Evolutionary conservation across 2,797 vertebrate species (phyloP), one percentile per base, ranked within the genome.

Genomic region (Oryzias dopingdopingensis): DNA sequence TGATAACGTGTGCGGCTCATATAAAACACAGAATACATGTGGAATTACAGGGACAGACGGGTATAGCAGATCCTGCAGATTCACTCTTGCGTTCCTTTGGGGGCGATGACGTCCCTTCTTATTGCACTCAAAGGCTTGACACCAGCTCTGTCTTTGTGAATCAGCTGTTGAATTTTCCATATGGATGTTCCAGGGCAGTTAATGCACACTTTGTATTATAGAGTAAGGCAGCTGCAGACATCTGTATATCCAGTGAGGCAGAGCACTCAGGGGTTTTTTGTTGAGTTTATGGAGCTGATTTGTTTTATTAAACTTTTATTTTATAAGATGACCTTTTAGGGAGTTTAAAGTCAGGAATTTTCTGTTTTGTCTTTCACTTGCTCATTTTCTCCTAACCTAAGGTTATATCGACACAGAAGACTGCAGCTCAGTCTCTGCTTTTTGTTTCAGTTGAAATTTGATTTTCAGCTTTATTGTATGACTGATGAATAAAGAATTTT

Each of bases 1-100:
- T 89, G 79, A 89, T 90, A 82, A 78, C 75, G 86, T 88, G 84
- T 65, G 80, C 74, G 77, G 77, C 79, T 85, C 77, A 70, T 77
- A 81, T 82, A 83, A 87, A 87, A 81, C 71, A 62, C 62, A 70
- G 76, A 77, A 69, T 82, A 88, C 80, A 74, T 50, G 79, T 68
- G 69, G 80, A 82, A 80, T 85, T 82, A 80, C 74, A 59, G 65
- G 70, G 79, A 79, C 80, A 86, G 83, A 80, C 81, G 65, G 79
- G 81, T 81, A 68, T 62, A 61, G 85, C 77, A 76, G 81, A 84
- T 72, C 63, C 62, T 65, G 69, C 82, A 84, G 42, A 80, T 77
- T 76, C 77, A 56, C 78, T 71, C 65, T 56, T 45, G 76, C 51
- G 20, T 64, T 80, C 84, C 80, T 79, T 18, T 66, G 73, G 82